Evolutionary conservation across 2,113 vertebrate genomes (phyloP).

Genomic region (Serilophus lunatus): DNA sequence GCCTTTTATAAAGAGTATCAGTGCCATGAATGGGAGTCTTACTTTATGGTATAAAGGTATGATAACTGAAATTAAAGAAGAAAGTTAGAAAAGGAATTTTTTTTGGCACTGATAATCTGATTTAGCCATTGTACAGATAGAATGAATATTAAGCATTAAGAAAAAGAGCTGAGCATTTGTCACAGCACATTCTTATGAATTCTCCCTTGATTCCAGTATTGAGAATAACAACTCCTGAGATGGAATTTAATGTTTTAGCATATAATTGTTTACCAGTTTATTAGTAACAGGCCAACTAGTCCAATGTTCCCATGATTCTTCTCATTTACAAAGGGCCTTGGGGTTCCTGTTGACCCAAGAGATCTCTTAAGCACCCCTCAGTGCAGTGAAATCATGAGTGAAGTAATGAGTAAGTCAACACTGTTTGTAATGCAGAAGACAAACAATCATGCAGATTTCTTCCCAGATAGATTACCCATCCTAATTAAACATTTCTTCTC

Average conservation of each 20-base stretch:
- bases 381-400: background rate
- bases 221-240: background rate
- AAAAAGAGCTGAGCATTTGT: background rate
- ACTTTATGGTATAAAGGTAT: background rate
- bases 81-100: background rate
- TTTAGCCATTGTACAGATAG: background rate
- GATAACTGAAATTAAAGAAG: background rate
- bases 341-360: background rate
- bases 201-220: background rate
- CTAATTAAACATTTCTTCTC: conserved; percentile 8
- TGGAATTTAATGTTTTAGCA: background rate
- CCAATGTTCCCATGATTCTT: background rate
- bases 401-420: background rate
- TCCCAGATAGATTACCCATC: background rate
- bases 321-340: background rate
- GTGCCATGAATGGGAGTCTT: background rate
- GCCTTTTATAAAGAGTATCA: background rate
- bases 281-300: background rate
- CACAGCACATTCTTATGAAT: background rate
- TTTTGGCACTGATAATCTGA: background rate
- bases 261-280: background rate
- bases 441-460: background rate
- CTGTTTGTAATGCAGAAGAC: background rate
- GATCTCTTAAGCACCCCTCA: background rate
- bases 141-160: background rate